phyloP scores from a whole-genome alignment of 2,113 vertebrate genomes.

The Apteryx owenii region DNA sequence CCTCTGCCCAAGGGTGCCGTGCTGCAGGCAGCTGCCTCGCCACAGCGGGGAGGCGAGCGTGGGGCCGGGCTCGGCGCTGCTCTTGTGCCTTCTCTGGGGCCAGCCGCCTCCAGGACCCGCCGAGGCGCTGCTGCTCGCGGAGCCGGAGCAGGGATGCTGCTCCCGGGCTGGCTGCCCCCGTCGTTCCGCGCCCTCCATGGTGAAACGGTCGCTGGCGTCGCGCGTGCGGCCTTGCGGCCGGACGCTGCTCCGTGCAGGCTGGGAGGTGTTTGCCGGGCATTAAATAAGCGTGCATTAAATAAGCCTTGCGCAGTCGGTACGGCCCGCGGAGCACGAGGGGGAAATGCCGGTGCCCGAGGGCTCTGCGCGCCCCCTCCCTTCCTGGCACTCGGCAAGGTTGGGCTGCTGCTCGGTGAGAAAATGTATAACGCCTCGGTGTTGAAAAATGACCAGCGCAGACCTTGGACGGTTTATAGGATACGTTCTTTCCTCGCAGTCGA shows the following conservation, averaged over 20 bases:
- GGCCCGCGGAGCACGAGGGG: too few relatives aligned
- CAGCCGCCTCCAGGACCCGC: too few relatives aligned
- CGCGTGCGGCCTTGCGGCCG: too few relatives aligned
- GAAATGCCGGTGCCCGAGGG: neutral
- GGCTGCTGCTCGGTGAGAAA: neutral
- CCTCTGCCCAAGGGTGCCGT: neutral
- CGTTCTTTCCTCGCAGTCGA: constrained; percentile 42
- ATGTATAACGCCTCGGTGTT: constrained; percentile 12
- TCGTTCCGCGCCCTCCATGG: too few relatives aligned
- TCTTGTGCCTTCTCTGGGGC: too few relatives aligned
- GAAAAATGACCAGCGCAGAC: constrained; percentile 65
- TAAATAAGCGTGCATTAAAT: too few relatives aligned
- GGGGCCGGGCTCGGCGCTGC: neutral
- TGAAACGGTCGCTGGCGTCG: too few relatives aligned
- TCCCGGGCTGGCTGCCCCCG: too few relatives aligned
- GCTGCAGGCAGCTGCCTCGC: too few relatives aligned
- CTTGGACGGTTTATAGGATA: constrained; percentile 55
- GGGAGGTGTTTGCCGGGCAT: neutral
- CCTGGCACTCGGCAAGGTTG: rapidly evolving
- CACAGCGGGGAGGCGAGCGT: too few relatives aligned
- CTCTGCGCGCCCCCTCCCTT: neutral
- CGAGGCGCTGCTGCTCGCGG: too few relatives aligned
- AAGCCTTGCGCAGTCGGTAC: neutral
- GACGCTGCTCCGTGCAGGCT: neutral
- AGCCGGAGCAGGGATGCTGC: too few relatives aligned